These are phyloP conservation scores for Xestia sexstrigata DNA, from an alignment of 2,888 invertebrate species.

Conservation along the genomic window DNA sequence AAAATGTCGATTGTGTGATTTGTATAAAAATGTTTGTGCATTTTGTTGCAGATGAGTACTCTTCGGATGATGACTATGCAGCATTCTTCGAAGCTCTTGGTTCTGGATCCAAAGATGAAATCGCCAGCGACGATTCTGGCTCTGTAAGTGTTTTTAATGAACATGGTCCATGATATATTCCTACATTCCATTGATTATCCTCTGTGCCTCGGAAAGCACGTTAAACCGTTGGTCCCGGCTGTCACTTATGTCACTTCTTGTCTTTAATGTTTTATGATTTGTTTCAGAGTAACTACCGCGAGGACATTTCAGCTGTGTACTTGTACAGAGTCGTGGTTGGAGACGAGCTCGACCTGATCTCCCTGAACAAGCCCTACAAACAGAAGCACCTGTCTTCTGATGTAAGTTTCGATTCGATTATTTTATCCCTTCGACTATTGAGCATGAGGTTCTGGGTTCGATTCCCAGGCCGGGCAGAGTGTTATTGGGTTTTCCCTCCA, in stretches of 20 bases:
- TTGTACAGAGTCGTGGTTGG: conserved; percentile 93
- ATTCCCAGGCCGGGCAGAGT: neutral
- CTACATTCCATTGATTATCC: no score
- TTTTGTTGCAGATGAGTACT: conserved; percentile 90
- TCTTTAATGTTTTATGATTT: conserved; percentile 14
- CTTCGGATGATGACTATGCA: conserved; percentile 91
- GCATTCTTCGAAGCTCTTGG: conserved; percentile 93
- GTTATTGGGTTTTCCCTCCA: no score
- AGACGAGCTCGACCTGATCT: conserved; percentile 91
- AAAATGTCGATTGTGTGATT: no score
- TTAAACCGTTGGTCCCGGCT: no score
- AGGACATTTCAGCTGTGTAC: conserved; percentile 87
- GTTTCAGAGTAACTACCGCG: conserved; percentile 78
- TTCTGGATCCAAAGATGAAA: conserved; percentile 92
- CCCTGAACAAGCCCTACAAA: conserved; percentile 93
- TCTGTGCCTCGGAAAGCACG: no score
- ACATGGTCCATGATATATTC: no score
- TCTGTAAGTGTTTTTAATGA: conserved; percentile 70
- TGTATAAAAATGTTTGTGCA: no score
- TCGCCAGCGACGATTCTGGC: conserved; percentile 92
- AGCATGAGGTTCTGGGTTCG: neutral
- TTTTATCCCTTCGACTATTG: neutral
- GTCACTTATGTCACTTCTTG: no score
- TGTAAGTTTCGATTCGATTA: conserved; percentile 81
- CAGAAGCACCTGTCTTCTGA: conserved; percentile 93